Evolutionary conservation across 2,888 invertebrate species (phyloP).

Genomic region (Hesperia comma): DNA sequence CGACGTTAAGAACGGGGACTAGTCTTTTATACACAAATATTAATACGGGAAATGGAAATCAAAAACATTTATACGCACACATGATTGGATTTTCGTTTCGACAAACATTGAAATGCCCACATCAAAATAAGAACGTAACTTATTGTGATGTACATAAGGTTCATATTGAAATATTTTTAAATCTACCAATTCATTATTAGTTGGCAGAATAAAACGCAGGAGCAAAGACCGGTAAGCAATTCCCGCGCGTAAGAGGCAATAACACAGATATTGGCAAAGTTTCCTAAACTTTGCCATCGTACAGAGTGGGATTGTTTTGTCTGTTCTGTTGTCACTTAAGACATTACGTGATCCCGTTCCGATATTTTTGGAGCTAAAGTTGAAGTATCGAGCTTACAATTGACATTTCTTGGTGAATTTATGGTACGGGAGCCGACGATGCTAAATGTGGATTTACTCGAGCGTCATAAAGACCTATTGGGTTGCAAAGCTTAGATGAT

Average conservation of each 20-base stretch:
- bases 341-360: constrained; percentile 21
- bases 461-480: too few species aligned
- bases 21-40: not conserved
- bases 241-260: constrained; percentile 34
- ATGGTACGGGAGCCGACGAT: too few species aligned
- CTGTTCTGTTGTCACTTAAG: constrained; percentile 34
- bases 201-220: constrained; percentile 17
- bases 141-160: not conserved
- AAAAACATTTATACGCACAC: constrained; percentile 31
- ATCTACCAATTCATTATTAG: not conserved
- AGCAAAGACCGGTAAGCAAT: constrained; percentile 34
- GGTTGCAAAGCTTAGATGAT: too few species aligned
- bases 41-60: constrained; percentile 28
- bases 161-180: not conserved
- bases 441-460: too few species aligned
- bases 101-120: not conserved
- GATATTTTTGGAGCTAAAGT: not conserved
- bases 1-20: not conserved
- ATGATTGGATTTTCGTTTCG: constrained; percentile 19
- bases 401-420: too few species aligned
- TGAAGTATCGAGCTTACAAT: not conserved
- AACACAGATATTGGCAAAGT: constrained; percentile 36
- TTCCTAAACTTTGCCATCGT: constrained; percentile 26
- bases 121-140: not conserved
- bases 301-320: constrained; percentile 30